Conservation (phyloP, 2,113 vertebrate species). For the Myotis yumanensis region DNA sequence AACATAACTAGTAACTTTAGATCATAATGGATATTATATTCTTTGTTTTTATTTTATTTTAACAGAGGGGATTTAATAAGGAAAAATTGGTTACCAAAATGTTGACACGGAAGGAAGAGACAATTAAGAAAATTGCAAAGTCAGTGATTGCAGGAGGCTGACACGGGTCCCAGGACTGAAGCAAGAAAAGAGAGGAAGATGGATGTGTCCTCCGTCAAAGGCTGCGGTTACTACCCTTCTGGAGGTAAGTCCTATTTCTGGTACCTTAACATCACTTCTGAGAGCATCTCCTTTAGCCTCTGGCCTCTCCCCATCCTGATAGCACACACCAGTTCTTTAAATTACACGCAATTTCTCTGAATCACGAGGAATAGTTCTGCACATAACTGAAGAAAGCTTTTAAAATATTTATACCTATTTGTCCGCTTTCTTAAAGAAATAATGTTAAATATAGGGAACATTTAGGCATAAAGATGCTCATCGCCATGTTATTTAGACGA, state of each 20-base stretch:
- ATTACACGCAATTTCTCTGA: neutral
- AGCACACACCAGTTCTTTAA: neutral
- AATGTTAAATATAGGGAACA: neutral
- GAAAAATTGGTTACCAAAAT: neutral
- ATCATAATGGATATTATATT: neutral
- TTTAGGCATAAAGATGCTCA: neutral
- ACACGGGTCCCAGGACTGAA: neutral
- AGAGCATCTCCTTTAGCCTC: neutral
- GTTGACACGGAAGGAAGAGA: neutral
- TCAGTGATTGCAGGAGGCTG: neutral
- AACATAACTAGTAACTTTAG: neutral
- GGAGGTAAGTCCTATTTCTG: neutral
- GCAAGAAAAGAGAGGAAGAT: too few relatives aligned
- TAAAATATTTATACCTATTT: neutral
- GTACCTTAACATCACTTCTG: neutral
- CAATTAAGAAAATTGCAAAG: neutral
- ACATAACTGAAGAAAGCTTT: neutral
- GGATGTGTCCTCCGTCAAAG: fast-evolving
- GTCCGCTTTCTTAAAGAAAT: neutral
- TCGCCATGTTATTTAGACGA: neutral
- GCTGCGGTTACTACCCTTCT: neutral
- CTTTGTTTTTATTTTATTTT: neutral
- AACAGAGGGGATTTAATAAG: neutral
- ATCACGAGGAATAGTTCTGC: neutral
- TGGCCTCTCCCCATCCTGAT: neutral